Evolutionary conservation across 2,888 invertebrate species (phyloP).

Genomic region (Synergus itoensis): DNA sequence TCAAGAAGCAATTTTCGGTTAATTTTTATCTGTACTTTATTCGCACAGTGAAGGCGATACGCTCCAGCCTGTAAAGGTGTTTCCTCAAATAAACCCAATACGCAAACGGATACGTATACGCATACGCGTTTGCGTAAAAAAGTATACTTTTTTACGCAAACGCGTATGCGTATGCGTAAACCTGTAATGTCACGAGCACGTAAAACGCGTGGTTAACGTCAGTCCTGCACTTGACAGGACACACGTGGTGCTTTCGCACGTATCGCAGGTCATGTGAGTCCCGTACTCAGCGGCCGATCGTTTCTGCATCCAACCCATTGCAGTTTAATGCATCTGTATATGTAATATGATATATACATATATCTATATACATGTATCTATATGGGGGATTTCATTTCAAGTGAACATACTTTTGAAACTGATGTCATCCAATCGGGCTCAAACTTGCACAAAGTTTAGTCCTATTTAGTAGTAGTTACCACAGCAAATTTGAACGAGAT

Average conservation of each 20-base stretch:
- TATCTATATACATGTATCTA: background rate
- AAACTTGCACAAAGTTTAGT: too few species aligned
- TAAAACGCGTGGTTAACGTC: slow-evolving; percentile 44
- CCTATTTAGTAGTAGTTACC: too few species aligned
- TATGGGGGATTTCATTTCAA: too few species aligned
- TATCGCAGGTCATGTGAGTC: slow-evolving; percentile 69
- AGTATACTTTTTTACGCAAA: too few species aligned
- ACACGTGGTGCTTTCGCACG: slow-evolving; percentile 45
- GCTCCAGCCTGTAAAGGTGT: background rate
- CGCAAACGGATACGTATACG: too few species aligned
- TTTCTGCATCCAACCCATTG: slow-evolving; percentile 23
- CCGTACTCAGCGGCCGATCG: slow-evolving; percentile 61
- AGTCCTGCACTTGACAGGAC: slow-evolving; percentile 46
- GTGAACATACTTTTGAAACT: too few species aligned
- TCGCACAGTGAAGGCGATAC: slow-evolving; percentile 1
- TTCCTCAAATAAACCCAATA: too few species aligned
- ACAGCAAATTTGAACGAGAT: too few species aligned
- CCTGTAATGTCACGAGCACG: slow-evolving; percentile 43
- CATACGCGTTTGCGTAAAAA: too few species aligned
- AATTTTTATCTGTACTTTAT: background rate
- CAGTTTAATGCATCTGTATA: background rate
- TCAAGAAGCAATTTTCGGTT: background rate
- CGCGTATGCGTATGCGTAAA: too few species aligned
- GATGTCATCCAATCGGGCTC: too few species aligned
- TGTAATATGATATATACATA: background rate